Evolutionary conservation across 1,140 invertebrate genomes (phyloP).

Genomic region (Helicoverpa armigera): DNA sequence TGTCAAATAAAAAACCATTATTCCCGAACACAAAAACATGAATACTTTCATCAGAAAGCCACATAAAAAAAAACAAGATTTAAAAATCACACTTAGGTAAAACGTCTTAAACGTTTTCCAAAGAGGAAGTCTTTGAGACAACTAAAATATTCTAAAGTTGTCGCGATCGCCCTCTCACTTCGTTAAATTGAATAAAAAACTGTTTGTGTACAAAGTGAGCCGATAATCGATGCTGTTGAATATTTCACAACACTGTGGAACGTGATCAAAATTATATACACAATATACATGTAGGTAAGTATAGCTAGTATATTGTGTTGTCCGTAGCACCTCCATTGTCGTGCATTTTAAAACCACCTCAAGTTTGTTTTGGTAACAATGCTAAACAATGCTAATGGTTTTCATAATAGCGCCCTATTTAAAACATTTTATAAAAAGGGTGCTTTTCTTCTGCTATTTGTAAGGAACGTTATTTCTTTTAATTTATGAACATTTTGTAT

Average conservation of each 20-base stretch:
- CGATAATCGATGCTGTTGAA: conserved; percentile 81
- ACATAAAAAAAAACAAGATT: not conserved
- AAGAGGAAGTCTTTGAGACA: conserved; percentile 8
- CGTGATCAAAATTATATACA: conserved; percentile 73
- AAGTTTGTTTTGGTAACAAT: conserved; percentile 58
- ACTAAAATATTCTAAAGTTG: conserved; percentile 51
- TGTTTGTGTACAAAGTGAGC: conserved; percentile 79
- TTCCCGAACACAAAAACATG: not conserved
- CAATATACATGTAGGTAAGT: conserved; percentile 45
- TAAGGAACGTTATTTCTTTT: conserved; percentile 20
- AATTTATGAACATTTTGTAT: not conserved
- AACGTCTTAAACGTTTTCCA: conserved; percentile 23
- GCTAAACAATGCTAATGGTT: conserved; percentile 54
- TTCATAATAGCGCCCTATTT: conserved; percentile 53
- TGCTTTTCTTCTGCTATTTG: conserved; percentile 39
- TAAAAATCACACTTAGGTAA: conserved; percentile 11
- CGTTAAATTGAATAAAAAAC: conserved; percentile 77
- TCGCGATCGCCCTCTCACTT: conserved; percentile 59
- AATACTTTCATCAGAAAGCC: not conserved
- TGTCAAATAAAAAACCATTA: not conserved
- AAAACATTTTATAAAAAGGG: conserved; percentile 34
- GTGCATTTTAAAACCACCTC: conserved; percentile 54
- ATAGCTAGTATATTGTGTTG: conserved; percentile 41
- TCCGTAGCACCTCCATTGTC: conserved; percentile 46
- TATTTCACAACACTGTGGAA: conserved; percentile 73